Evolutionary conservation across 1,140 invertebrate genomes (phyloP), one percentile per base, ranked within the genome.

Genomic region (Drosophila sechellia): DNA sequence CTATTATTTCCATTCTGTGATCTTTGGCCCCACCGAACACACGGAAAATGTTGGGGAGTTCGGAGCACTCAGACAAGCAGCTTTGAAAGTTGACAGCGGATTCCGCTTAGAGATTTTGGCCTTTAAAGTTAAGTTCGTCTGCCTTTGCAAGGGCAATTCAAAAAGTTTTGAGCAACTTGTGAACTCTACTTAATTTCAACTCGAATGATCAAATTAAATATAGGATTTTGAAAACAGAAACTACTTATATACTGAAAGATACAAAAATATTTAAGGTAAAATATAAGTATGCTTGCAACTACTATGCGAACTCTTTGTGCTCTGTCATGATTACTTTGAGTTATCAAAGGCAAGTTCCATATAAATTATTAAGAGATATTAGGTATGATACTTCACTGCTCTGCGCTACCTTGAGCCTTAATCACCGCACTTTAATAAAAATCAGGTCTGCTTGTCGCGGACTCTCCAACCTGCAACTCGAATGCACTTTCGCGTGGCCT

Each of bases 401-500:
- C 17, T 11, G 22, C 12, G 20, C 12, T 27, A 8, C 31, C 25
- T 50, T n/a, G 8, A 6, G 37, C 22, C 27, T 45, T 37, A 65
- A 43, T 49, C 59, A 46, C 22, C 3, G 61, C 42, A 17, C 39
- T 31, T 55, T 15, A 34, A 46, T 17, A 40, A 48, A 70, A 70
- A 69, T 69, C 42, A 40, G 35, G 17, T 12, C 13, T 35, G 17
- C 43, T 39, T 25, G 50, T 25, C 46, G 59, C 60, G 40, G 39
- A 5, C 25, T 25, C 34, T 35, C 49, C 66, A 55, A 13, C 34
- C 31, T 55, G 63, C 34, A 48, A n/a, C 34, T 69, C 27, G 17
- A 56, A 69, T 56, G 31, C 55, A 69, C 64, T 69, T 56, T 56
- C 64, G 42, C 66, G 22, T 69, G 43, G 64, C 50, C 8, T 57